phyloP scores from a whole-genome alignment of 2,888 invertebrate genomes.

The Coenonympha arcania region DNA sequence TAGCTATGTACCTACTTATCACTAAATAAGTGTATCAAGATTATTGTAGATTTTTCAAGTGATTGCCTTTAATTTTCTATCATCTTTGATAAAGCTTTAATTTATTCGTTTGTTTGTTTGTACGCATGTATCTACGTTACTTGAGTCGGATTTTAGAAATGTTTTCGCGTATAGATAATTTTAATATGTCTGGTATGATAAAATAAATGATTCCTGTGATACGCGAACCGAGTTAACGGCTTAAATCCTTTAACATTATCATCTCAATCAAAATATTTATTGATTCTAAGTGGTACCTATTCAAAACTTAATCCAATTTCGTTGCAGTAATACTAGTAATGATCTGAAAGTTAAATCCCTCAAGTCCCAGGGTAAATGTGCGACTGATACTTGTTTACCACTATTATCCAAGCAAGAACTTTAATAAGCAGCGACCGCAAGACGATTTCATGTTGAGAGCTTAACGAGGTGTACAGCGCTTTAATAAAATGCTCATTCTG shows the following conservation, averaged over 20 bases:
- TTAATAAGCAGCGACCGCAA: constrained; percentile 56
- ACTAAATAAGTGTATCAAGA: no score
- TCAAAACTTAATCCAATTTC: not conserved
- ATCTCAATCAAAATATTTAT: no score
- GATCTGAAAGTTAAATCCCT: not conserved
- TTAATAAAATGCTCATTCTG: constrained; percentile 26
- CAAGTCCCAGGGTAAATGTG: constrained; percentile 1
- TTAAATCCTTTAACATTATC: no score
- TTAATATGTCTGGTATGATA: no score
- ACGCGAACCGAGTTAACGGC: no score
- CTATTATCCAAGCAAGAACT: constrained; percentile 36
- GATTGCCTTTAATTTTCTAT: not conserved
- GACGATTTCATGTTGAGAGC: constrained; percentile 41
- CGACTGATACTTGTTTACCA: constrained; percentile 15
- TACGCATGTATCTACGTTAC: no score
- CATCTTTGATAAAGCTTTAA: not conserved
- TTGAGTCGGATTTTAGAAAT: no score
- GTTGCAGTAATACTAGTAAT: not conserved
- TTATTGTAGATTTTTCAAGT: no score
- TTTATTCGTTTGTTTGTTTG: no score
- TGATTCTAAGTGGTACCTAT: not conserved
- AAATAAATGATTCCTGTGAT: no score
- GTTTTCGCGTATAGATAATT: no score
- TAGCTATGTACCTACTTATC: not conserved
- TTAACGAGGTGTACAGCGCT: constrained; percentile 34